Percentiles rank a stretch among this genome's conserved stretches.
phyloP scores from a whole-genome alignment of 2,113 vertebrate species.

The Laticauda colubrina region DNA sequence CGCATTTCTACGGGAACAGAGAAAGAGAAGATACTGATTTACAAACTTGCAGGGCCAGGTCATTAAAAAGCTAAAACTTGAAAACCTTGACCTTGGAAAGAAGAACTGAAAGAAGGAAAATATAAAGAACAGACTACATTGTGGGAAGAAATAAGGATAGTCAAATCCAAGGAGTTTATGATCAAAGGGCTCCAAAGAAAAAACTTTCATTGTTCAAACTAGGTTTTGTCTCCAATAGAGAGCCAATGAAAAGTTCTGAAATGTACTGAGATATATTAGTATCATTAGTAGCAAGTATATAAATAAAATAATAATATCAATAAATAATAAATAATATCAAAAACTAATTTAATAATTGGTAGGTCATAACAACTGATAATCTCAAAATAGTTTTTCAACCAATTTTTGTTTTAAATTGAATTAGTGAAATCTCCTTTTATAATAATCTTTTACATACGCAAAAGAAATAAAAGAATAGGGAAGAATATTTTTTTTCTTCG shows the following conservation, averaged over 20 bases:
- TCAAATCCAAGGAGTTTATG: background rate
- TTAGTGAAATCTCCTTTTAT: background rate
- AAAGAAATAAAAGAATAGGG: background rate
- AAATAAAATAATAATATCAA: no score
- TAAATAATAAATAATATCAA: background rate
- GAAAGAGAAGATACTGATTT: background rate
- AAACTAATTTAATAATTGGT: background rate
- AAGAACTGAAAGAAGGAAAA: background rate
- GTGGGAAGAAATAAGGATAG: background rate
- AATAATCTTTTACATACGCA: conserved; percentile 4
- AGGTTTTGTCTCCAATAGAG: background rate
- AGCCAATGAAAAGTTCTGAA: background rate
- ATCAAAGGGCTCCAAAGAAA: background rate
- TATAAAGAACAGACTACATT: background rate
- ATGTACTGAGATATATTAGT: background rate
- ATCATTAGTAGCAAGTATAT: background rate
- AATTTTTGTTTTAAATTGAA: background rate
- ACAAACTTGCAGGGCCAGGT: background rate
- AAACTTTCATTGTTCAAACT: background rate
- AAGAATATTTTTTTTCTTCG: background rate
- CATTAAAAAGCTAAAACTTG: background rate
- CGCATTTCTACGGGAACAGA: background rate
- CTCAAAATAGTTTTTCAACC: background rate
- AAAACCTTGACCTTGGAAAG: background rate
- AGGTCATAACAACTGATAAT: background rate